phyloP scores from a whole-genome alignment of 2,797 vertebrate species.

The Anableps anableps region DNA sequence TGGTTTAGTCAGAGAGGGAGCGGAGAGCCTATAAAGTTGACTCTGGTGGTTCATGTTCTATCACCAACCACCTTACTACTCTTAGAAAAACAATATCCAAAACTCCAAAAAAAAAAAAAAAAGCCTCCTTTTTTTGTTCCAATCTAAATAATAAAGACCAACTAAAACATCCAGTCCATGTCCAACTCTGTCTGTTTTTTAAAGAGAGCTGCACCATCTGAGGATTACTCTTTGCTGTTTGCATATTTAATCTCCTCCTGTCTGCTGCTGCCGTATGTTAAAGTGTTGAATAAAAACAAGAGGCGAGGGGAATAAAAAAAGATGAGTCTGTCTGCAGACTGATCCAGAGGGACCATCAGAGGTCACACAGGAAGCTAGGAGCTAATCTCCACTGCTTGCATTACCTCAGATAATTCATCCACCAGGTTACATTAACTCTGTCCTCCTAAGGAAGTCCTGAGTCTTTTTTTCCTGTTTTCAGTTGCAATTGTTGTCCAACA shows the following conservation, averaged over 20 bases:
- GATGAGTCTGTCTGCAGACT: neutral
- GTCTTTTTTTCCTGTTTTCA: neutral
- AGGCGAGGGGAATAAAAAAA: neutral
- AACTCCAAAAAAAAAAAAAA: neutral
- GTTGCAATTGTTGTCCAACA: neutral
- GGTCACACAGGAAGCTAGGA: conserved; percentile 10
- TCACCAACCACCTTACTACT: too few relatives aligned
- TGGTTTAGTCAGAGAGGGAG: too few relatives aligned
- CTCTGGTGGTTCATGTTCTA: too few relatives aligned
- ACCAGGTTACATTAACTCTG: neutral
- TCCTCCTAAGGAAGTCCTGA: neutral
- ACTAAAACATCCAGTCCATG: neutral
- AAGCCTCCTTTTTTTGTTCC: neutral
- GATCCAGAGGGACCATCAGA: conserved; percentile 3
- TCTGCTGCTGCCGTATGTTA: conserved; percentile 12
- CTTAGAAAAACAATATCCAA: neutral
- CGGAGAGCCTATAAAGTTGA: too few relatives aligned
- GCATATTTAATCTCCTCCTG: conserved; percentile 37
- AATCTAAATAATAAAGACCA: neutral
- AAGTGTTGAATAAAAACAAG: conserved; percentile 14
- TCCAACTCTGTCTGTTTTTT: neutral
- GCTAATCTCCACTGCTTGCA: neutral
- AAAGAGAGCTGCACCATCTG: conserved; percentile 10
- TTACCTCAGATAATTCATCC: neutral
- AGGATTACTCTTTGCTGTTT: conserved; percentile 24